A percentile compares a stretch with the other conserved stretches of the same genome.
phyloP scores from a whole-genome alignment of 2,888 invertebrate genomes.

The Melanotus villosus region DNA sequence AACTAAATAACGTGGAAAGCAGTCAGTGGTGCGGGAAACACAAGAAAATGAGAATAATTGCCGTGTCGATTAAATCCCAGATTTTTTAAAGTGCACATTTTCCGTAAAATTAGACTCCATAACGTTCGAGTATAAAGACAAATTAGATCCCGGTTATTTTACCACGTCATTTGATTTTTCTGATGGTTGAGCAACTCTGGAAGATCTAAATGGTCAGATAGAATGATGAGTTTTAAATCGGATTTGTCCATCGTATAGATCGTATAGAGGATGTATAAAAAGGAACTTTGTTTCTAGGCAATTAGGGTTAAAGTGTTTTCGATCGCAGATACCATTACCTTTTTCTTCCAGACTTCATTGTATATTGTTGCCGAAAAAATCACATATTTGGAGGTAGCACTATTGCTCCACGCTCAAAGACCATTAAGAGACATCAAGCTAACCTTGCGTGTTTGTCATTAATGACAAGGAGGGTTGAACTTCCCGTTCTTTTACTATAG shows the following conservation, averaged over 20 bases:
- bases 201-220: no score
- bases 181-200: background rate
- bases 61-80: slow-evolving; percentile 28
- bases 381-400: background rate
- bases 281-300: no score
- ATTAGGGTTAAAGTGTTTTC: background rate
- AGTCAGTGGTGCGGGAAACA: slow-evolving; percentile 26
- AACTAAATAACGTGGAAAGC: slow-evolving; percentile 27
- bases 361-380: background rate
- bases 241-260: no score
- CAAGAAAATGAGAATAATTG: slow-evolving; percentile 31
- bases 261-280: no score
- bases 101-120: slow-evolving; percentile 23
- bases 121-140: background rate
- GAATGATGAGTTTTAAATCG: background rate
- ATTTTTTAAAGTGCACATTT: slow-evolving; percentile 27
- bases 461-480: slow-evolving; percentile 33
- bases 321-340: background rate
- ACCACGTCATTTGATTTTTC: background rate
- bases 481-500: slow-evolving; percentile 16
- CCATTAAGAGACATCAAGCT: slow-evolving; percentile 21
- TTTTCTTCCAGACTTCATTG: background rate
- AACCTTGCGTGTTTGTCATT: slow-evolving; percentile 29
- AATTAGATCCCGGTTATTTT: background rate
- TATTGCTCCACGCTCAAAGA: slow-evolving; percentile 6